A percentile compares a stretch with the other conserved stretches of the same genome.
These are phyloP conservation scores for Lapara coniferarum DNA, from an alignment of 2,888 invertebrate species.

Conservation along the genomic window DNA sequence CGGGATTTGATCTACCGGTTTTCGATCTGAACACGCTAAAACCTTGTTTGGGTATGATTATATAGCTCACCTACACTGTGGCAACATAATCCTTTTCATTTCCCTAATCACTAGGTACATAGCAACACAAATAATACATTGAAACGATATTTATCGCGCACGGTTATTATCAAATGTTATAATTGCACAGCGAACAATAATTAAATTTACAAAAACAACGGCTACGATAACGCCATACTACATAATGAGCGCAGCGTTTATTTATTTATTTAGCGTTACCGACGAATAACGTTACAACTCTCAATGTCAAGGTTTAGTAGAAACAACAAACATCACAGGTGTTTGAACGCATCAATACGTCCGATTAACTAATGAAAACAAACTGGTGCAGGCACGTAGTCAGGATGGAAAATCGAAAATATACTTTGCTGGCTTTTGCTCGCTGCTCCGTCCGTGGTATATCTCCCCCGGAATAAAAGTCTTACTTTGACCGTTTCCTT, in stretches of 20 bases:
- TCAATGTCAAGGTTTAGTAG: constrained; percentile 32
- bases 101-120: no score
- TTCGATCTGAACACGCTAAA: no score
- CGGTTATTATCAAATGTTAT: neutral
- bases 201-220: neutral
- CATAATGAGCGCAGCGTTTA: neutral
- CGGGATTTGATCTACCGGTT: no score
- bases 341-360: constrained; percentile 37
- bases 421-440: no score
- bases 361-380: constrained; percentile 31
- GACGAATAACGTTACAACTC: constrained; percentile 32
- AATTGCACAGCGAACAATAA: neutral
- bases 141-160: neutral
- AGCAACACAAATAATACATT: no score
- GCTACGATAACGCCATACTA: neutral
- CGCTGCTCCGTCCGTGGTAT: no score
- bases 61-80: no score
- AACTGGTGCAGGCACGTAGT: constrained; percentile 1
- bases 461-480: no score
- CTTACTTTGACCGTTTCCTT: no score
- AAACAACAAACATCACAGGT: constrained; percentile 39
- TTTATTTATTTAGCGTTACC: no score
- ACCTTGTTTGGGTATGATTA: no score
- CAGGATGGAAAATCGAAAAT: neutral
- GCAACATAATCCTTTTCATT: no score